A percentile compares a stretch with the other conserved stretches of the same genome.
Evolutionary conservation across 2,113 vertebrate species (phyloP).

Genomic region (Psophia crepitans): DNA sequence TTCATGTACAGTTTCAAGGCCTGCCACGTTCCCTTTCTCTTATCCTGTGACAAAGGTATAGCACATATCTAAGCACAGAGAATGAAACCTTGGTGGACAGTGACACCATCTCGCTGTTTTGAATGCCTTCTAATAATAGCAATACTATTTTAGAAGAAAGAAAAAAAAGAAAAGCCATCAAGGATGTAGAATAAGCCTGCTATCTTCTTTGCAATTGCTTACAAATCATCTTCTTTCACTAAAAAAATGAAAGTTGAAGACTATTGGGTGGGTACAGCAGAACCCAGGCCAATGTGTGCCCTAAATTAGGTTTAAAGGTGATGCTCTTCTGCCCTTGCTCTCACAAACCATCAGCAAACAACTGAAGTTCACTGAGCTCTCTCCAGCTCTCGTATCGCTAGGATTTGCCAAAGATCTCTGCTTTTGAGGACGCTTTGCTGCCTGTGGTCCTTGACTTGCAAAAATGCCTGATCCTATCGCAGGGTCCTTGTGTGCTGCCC

Average conservation of each 20-base stretch:
- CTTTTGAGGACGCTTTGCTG: background rate
- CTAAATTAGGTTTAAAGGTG: background rate
- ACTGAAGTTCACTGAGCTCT: background rate
- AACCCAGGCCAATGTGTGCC: background rate
- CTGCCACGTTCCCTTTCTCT: background rate
- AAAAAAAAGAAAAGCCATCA: background rate
- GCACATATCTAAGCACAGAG: background rate
- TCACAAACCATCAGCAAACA: background rate
- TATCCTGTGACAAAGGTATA: background rate
- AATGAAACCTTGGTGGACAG: background rate
- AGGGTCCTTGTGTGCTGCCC: background rate
- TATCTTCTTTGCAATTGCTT: background rate
- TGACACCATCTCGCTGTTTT: background rate
- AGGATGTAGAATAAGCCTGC: background rate
- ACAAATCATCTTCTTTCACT: background rate
- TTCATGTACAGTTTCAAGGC: background rate
- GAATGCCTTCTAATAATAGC: slow-evolving; percentile 23
- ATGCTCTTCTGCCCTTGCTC: background rate
- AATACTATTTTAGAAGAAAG: background rate
- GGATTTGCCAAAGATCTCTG: background rate
- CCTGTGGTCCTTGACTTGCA: background rate
- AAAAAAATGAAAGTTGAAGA: background rate
- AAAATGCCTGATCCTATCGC: background rate
- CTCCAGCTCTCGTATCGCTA: background rate
- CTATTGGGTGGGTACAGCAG: background rate